Percentiles rank a stretch among this genome's conserved stretches.
These are phyloP conservation scores for Musca vetustissima DNA, from an alignment of 1,140 invertebrate genomes.

Conservation along the genomic window DNA sequence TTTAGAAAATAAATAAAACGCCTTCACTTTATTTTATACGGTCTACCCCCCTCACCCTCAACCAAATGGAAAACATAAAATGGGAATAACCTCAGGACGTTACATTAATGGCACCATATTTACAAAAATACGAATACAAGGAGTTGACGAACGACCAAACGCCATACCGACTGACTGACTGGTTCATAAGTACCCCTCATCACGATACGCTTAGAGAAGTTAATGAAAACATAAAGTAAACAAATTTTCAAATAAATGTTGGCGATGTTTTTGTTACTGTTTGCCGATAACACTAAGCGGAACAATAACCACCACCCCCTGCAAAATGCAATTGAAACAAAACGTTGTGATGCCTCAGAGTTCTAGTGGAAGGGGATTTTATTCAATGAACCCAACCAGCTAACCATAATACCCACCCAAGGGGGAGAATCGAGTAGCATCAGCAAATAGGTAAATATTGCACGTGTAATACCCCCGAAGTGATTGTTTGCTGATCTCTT, in stretches of 20 bases:
- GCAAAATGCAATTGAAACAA: neutral
- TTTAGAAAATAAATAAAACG: slow-evolving; percentile 6
- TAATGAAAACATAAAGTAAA: slow-evolving; percentile 22
- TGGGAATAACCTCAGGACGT: neutral
- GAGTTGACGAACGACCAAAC: no score
- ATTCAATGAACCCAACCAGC: neutral
- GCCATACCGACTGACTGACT: no score
- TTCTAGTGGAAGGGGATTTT: neutral
- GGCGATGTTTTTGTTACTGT: no score
- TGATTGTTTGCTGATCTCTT: slow-evolving; percentile 29
- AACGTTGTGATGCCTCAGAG: no score
- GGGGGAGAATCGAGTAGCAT: no score
- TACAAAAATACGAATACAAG: no score
- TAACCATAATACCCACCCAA: no score
- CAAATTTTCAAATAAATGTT: slow-evolving; percentile 7
- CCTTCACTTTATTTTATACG: neutral
- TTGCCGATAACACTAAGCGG: neutral
- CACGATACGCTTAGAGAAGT: neutral
- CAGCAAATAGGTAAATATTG: slow-evolving; percentile 1
- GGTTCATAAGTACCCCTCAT: no score
- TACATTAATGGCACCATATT: slow-evolving; percentile 4
- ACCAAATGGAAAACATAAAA: neutral
- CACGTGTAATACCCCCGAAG: slow-evolving; percentile 11
- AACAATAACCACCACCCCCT: slow-evolving; percentile 1
- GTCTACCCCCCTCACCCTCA: neutral